Conservation (phyloP, 1,140 invertebrate species). For the Pseudomyrmex gracilis region DNA sequence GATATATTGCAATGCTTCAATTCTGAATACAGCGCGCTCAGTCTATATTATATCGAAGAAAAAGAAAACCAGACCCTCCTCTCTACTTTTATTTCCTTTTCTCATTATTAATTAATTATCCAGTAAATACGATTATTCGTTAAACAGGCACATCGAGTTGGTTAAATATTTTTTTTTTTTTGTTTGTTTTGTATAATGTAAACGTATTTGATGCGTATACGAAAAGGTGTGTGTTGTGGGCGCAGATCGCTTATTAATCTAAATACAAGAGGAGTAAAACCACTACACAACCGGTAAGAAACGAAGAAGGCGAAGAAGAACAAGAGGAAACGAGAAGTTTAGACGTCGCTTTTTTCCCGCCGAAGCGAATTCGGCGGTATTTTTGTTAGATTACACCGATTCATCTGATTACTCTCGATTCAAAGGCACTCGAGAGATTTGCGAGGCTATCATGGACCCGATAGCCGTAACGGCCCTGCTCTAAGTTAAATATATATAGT, state of each 20-base stretch:
- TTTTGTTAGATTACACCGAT: slow-evolving; percentile 53
- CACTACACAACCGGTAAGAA: slow-evolving; percentile 5
- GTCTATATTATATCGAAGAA: slow-evolving; percentile 54
- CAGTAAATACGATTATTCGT: slow-evolving; percentile 79
- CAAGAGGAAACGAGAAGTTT: slow-evolving; percentile 23
- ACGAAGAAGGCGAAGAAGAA: slow-evolving; percentile 28
- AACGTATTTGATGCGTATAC: slow-evolving; percentile 41
- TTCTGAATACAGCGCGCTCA: slow-evolving; percentile 40
- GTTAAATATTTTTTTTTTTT: slow-evolving; percentile 77
- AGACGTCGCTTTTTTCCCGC: slow-evolving; percentile 4
- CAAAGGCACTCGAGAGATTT: slow-evolving; percentile 68
- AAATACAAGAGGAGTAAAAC: slow-evolving; percentile 36
- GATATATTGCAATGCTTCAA: slow-evolving; percentile 57
- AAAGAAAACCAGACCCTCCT: slow-evolving; percentile 12
- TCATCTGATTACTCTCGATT: slow-evolving; percentile 61
- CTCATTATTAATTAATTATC: slow-evolving; percentile 52
- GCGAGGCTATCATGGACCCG: slow-evolving; percentile 65
- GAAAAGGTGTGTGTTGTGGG: slow-evolving; percentile 20
- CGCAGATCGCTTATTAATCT: slow-evolving; percentile 9
- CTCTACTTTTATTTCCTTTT: slow-evolving; percentile 34
- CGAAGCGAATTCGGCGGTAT: slow-evolving; percentile 25
- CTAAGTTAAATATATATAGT: slow-evolving; percentile 54
- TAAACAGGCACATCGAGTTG: slow-evolving; percentile 85
- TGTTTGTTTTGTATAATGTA: slow-evolving; percentile 31
- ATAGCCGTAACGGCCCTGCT: slow-evolving; percentile 59